Evolutionary conservation across 1,140 invertebrate genomes (phyloP), one percentile per base, ranked within the genome.

Genomic region (Drosophila pallidifrons): DNA sequence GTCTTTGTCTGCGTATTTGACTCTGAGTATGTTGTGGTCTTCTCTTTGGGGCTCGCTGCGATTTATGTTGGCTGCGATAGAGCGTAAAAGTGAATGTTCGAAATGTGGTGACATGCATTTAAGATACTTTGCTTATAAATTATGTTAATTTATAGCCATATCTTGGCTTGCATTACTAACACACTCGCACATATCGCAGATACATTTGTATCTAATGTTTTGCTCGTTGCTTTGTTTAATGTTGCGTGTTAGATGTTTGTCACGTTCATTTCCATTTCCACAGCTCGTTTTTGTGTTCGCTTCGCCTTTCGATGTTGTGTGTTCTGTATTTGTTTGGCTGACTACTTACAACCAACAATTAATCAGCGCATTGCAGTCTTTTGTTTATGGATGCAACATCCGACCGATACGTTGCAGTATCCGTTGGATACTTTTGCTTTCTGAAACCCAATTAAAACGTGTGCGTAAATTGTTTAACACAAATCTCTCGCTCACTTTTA

Each of bases 81-180:
- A 80, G 81, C 81, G 77, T 80, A 83, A 83, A 83, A 83, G 81
- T 83, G 81, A 83, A 83, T 83, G 81, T 82, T 83, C 63, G 73
- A 79, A 83, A 83, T 83, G 81, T 83, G 81, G 77, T 80, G 81
- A 83, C 81, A 83, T 83, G 81, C 81, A 83, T 83, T 83, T 83
- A 83, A 83, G 81, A 83, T 83, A 82, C 81, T 83, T 66, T 85
- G 81, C 81, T 75, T 82, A 79, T 83, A 83, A 83, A 83, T 83
- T 83, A 83, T 83, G 73, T 83, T 83, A 80, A 83, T 83, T 83
- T 83, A 83, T 83, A 47, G 58, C 71, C 80, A 73, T 83, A 82
- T 82, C 79, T 68, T 15, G 49, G 38, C 32, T 49, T 57, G 32
- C 41, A 20, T 54, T 59, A 60, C 47, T 49, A 65, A 15, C n/a